These are phyloP conservation scores for Ciconia nigra DNA, from an alignment of 2,797 vertebrate species.

Conservation along the genomic window DNA sequence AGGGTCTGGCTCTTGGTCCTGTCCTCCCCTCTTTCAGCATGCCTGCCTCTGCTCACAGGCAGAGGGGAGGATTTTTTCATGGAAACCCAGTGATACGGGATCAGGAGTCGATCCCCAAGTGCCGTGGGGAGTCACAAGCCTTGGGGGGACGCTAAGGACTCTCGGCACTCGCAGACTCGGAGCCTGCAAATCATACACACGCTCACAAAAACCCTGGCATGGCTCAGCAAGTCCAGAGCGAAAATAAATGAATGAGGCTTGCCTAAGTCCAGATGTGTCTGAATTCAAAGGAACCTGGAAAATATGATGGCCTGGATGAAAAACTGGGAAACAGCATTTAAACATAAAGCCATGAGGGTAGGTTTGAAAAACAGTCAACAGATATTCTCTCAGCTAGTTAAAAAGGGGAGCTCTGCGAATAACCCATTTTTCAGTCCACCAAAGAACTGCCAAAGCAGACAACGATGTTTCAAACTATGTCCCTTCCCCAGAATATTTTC, in stretches of 20 bases:
- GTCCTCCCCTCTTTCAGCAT: not conserved
- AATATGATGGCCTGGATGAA: not conserved
- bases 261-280: not conserved
- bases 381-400: not conserved
- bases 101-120: not conserved
- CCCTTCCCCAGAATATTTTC: not conserved
- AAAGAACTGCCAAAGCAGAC: not conserved
- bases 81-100: not conserved
- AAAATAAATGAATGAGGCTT: not conserved
- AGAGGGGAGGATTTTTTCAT: not conserved
- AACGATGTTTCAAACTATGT: not conserved
- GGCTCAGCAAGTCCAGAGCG: not conserved
- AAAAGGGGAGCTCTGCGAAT: not conserved
- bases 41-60: not conserved
- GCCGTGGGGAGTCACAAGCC: not conserved
- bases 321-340: not conserved
- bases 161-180: accelerated
- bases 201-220: not conserved
- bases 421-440: not conserved
- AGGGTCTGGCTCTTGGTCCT: not conserved
- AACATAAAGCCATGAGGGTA: not conserved
- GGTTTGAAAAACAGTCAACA: not conserved
- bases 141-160: not conserved
- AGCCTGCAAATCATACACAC: not conserved
- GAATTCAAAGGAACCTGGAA: conserved; percentile 5